Conservation (phyloP, 1,140 invertebrate species). For the Tigriopus japonicus region DNA sequence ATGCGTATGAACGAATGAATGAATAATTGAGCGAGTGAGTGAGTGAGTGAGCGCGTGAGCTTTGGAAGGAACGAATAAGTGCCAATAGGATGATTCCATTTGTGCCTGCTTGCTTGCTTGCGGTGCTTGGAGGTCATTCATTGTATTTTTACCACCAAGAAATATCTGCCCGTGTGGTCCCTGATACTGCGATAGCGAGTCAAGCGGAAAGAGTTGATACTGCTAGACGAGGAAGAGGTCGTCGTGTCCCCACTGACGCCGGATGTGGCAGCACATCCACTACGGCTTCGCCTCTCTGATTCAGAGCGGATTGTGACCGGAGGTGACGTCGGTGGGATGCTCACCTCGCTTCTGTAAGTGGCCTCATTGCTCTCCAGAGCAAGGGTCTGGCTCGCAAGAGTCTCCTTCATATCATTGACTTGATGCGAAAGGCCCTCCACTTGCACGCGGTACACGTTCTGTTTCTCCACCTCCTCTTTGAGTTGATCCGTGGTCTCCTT, state of each 20-base stretch:
- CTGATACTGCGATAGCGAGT: constrained; percentile 1
- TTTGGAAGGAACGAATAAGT: too few species aligned
- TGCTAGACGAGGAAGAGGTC: neutral
- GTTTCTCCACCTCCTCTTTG: neutral
- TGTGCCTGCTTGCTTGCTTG: too few species aligned
- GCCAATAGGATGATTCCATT: too few species aligned
- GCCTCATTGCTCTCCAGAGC: neutral
- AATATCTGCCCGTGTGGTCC: constrained; percentile 8
- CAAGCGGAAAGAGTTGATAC: neutral
- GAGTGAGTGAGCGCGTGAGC: too few species aligned
- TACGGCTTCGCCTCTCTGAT: too few species aligned
- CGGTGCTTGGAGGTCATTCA: neutral
- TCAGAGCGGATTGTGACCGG: too few species aligned
- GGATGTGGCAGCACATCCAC: too few species aligned
- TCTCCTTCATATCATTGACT: neutral
- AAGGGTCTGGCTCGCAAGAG: neutral
- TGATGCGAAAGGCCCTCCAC: neutral
- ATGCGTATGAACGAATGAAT: too few species aligned
- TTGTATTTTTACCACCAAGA: constrained; percentile 5
- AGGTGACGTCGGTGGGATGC: neutral
- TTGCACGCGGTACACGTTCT: neutral
- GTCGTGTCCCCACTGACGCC: neutral
- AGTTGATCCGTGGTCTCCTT: neutral
- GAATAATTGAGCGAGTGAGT: too few species aligned
- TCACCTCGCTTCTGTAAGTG: neutral